These are phyloP conservation scores for Delichon dasypus DNA, from an alignment of 2,797 vertebrate genomes.

Conservation along the genomic window DNA sequence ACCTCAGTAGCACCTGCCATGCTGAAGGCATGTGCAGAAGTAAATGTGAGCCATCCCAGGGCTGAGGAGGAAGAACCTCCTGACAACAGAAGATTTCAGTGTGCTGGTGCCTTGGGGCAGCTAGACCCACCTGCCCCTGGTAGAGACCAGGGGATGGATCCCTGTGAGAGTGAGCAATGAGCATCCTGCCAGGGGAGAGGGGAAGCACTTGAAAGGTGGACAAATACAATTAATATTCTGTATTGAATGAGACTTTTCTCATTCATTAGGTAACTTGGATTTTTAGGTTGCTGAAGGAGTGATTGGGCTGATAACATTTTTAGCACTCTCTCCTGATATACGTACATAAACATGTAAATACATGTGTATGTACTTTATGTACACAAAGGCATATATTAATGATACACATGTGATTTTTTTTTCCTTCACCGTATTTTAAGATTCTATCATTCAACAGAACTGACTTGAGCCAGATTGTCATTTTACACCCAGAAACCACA, in stretches of 20 bases:
- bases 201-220: fast-evolving
- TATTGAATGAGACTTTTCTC: not conserved
- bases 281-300: not conserved
- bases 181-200: not conserved
- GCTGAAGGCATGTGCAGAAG: not conserved
- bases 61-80: not conserved
- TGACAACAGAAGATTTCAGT: not conserved
- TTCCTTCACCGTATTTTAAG: not conserved
- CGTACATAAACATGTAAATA: not conserved
- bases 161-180: not conserved
- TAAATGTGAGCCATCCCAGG: not conserved
- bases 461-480: not conserved
- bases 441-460: not conserved
- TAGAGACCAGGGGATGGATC: not conserved
- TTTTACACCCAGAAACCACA: not conserved
- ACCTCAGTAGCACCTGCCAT: fast-evolving
- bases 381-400: not conserved
- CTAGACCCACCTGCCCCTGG: fast-evolving
- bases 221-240: not conserved
- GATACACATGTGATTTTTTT: not conserved
- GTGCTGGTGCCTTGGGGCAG: too few relatives aligned
- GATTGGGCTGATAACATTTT: not conserved
- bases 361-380: too few relatives aligned
- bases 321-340: not conserved
- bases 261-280: not conserved